Percentiles rank a stretch among this genome's conserved stretches.
Evolutionary conservation across 2,888 invertebrate species (phyloP).

Genomic region (Oligia strigilis): DNA sequence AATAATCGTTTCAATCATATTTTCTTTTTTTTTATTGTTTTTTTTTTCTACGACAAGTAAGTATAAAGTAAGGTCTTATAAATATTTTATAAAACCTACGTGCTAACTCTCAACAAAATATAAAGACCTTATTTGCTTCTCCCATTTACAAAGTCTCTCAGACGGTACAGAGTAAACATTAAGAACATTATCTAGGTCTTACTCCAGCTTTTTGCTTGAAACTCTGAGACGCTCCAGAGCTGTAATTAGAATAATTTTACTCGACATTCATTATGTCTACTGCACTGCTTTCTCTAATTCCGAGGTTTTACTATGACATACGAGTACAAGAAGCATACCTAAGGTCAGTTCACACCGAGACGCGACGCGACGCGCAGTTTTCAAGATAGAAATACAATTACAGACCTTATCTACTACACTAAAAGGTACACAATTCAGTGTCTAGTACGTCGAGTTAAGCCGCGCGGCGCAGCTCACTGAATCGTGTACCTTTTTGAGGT

Average conservation of each 20-base stretch:
- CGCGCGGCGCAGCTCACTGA: no score
- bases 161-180: neutral
- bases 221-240: constrained; percentile 6
- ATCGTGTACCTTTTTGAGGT: no score
- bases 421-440: no score
- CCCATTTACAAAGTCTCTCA: neutral
- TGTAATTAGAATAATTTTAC: constrained; percentile 61
- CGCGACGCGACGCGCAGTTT: no score
- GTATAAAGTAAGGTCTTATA: neutral
- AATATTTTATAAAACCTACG: neutral
- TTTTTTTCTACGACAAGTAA: no score
- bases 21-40: no score
- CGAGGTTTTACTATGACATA: neutral
- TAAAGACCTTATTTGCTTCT: neutral
- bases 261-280: constrained; percentile 41
- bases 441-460: no score
- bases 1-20: neutral
- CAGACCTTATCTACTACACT: no score
- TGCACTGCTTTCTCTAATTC: neutral
- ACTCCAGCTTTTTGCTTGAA: constrained; percentile 8
- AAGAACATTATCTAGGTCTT: constrained; percentile 8
- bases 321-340: neutral
- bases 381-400: no score
- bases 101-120: neutral
- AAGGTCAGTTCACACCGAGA: no score